phyloP scores from a whole-genome alignment of 2,888 invertebrate genomes.

The Caenorhabditis virilis region DNA sequence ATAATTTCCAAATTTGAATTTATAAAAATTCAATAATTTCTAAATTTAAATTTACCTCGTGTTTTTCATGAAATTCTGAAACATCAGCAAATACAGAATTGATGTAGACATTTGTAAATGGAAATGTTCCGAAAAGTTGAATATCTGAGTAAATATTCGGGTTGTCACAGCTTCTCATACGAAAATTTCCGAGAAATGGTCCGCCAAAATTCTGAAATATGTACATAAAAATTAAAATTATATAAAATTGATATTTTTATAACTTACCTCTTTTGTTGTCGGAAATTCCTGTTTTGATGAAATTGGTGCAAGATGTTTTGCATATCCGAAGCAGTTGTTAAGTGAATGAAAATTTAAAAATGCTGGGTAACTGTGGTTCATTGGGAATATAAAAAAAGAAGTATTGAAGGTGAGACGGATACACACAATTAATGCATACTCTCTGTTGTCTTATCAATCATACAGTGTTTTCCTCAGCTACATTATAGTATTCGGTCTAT shows the following conservation, averaged over 20 bases:
- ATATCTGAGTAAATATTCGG: constrained; percentile 32
- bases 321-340: constrained; percentile 47
- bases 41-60: constrained; percentile 31
- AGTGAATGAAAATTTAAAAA: constrained; percentile 45
- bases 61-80: constrained; percentile 45
- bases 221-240: not conserved
- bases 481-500: too few species aligned
- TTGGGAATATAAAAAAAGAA: constrained; percentile 2
- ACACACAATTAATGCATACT: too few species aligned
- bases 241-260: not conserved
- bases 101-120: constrained; percentile 47
- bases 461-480: too few species aligned
- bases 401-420: not conserved
- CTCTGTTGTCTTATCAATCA: too few species aligned
- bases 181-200: constrained; percentile 40
- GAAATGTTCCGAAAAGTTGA: constrained; percentile 42
- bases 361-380: constrained; percentile 40
- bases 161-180: constrained; percentile 42
- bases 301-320: constrained; percentile 27
- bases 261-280: constrained; percentile 18
- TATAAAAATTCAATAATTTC: constrained; percentile 3
- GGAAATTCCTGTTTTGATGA: constrained; percentile 17
- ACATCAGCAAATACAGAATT: constrained; percentile 47
- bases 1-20: not conserved
- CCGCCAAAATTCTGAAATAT: constrained; percentile 27